Evolutionary conservation across 2,113 vertebrate species (phyloP), one percentile per base, ranked within the genome.

Genomic region (Heterotis niloticus): DNA sequence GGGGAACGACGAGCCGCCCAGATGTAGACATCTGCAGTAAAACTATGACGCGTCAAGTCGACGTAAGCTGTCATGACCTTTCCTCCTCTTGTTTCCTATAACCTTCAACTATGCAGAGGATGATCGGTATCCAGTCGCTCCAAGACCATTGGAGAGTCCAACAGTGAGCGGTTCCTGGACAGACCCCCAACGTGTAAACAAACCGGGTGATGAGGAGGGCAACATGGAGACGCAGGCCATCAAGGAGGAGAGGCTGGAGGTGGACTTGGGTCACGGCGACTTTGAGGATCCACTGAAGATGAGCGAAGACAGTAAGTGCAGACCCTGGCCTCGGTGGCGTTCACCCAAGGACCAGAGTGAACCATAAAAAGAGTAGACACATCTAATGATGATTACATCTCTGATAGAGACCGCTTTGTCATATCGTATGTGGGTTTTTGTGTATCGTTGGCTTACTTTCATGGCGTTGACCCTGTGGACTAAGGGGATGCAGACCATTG

Each of bases 161-260:
- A 24, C 52, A n/a, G 64, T 28, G 10, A 57, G 20, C 52, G 34
- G 24, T 69, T 5, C 24, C 16, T 78, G 76, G 76, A 59, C 52
- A 78, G 76, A 59, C 11, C 5, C 11, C 10, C 17, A 57, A 10
- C 17, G 23, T 5, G 57, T 26, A 20, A 17, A 59, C 5, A 74
- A 72, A 66, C 29, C 57, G 71, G 29, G 51, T 28, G 75, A 77
- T 17, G 60, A 67, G 52, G 23, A 44, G 10, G 23, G n/a, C 34
- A 20, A 28, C 20, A 66, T 68, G 17, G 64, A 78, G 52, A 56
- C 56, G 18, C 59, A 71, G 11, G 51, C 44, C 20, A 77, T 81
- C 44, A 81, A 81, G 7, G 74, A 81, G 60, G 79, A 81, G 75
- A 56, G 56, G 54, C n/a, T 23, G 16, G 75, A 81, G 0, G 75